Evolutionary conservation across 2,113 vertebrate genomes (phyloP), one percentile per base, ranked within the genome.

Genomic region (Cnemophilus loriae): DNA sequence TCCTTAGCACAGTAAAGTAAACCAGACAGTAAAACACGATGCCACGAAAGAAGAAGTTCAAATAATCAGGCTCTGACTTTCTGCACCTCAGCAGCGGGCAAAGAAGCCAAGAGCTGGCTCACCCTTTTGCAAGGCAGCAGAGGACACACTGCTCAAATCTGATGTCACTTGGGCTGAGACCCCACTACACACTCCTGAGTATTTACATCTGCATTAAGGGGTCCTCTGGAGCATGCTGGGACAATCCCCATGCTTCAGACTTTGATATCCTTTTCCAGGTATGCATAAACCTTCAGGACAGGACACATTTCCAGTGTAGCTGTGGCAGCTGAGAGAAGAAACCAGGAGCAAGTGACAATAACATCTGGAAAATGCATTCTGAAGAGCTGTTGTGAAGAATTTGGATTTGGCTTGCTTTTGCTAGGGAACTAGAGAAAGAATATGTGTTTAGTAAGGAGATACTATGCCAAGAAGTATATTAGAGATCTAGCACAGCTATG

Each of bases 101-200:
- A 41, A 52, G 50, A 64, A 68, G 32, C 27, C 46, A 35, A 14
- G 18, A 22, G 4, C 16, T 55, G 32, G 8, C n/a, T 68, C 0
- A 0, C 9, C 39, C 7, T 64, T 67, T 47, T 35, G 32, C 3
- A 9, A 12, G 30, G 23, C 69, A 50, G 53, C 30, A 0, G 7
- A 46, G 27, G n/a, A 24, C 2, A 3, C 24, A 4, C 11, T 30
- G n/a, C 39, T 73, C 49, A 88, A 61, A 68, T 30, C 23, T 0
- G 0, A 6, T 33, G 35, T 17, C 49, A 4, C 28, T 52, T n/a
- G 70, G 67, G 35, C 42, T 87, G 77, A 75, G 49, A 55, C 39
- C 28, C 41, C 1, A 1, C 3, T 17, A 32, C 23, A 68, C 13
- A 10, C 4, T 41, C 28, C n/a, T 1, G 3, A 20, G 6, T 49